These are phyloP conservation scores for Nibea coibor DNA, from an alignment of 2,113 vertebrate genomes.

Conservation along the genomic window DNA sequence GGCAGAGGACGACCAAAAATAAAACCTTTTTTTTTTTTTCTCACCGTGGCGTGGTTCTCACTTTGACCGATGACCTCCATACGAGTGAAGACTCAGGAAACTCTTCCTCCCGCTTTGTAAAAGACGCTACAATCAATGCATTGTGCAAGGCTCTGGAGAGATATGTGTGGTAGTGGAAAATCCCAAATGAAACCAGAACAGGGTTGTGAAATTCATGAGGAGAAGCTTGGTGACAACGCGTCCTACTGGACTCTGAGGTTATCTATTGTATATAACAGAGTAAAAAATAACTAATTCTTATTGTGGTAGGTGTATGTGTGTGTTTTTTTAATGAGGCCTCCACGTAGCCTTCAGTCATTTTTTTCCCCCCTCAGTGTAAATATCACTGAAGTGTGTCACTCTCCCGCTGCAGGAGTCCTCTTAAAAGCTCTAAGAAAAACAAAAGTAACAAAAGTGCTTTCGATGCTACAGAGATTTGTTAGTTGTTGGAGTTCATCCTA, in stretches of 20 bases:
- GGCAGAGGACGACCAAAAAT: conserved; percentile 58
- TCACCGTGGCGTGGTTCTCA: conserved; percentile 47
- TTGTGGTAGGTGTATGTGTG: conserved; percentile 55
- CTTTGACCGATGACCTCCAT: conserved; percentile 20
- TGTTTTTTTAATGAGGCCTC: conserved; percentile 53
- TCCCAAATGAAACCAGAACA: conserved; percentile 54
- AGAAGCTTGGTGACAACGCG: conserved; percentile 38
- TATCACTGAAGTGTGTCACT: conserved; percentile 53
- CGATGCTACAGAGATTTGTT: conserved; percentile 67
- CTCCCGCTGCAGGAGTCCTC: conserved; percentile 57
- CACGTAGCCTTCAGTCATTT: conserved; percentile 44
- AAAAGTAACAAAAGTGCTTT: conserved; percentile 71
- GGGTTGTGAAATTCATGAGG: conserved; percentile 48
- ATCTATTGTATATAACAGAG: conserved; percentile 73
- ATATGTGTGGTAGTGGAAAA: conserved; percentile 36
- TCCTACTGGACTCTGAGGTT: conserved; percentile 75
- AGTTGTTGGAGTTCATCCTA: conserved; percentile 88
- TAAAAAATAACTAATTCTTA: conserved; percentile 73
- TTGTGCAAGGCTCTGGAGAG: conserved; percentile 70
- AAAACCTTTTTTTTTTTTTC: conserved; percentile 22
- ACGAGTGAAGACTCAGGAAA: conserved; percentile 36
- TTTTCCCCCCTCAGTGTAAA: conserved; percentile 44
- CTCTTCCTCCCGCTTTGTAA: conserved; percentile 34
- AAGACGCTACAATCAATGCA: conserved; percentile 72
- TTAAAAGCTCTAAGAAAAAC: conserved; percentile 53